A percentile compares a stretch with the other conserved stretches of the same genome.
These are phyloP conservation scores for Drosophila yakuba DNA, from an alignment of 1,140 invertebrate species.

Conservation along the genomic window DNA sequence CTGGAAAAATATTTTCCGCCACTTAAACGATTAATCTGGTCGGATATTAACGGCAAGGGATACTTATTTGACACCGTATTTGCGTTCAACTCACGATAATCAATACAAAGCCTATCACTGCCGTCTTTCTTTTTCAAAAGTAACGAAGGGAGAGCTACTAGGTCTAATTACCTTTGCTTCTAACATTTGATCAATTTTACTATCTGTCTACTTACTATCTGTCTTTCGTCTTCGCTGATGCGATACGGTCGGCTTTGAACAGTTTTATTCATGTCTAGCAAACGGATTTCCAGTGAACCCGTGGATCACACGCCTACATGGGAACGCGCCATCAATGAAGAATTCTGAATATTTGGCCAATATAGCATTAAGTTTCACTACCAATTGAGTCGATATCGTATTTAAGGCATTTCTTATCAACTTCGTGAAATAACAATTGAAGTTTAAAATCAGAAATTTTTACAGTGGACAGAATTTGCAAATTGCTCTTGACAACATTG, in stretches of 20 bases:
- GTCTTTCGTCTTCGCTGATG: not conserved
- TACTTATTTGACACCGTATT: too few relatives aligned
- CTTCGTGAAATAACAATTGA: not conserved
- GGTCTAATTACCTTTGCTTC: not conserved
- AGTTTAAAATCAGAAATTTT: conserved; percentile 5
- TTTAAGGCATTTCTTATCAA: not conserved
- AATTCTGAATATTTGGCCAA: not conserved
- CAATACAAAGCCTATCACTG: too few relatives aligned
- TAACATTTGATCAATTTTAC: not conserved
- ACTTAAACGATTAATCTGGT: too few relatives aligned
- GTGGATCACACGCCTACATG: conserved; percentile 2
- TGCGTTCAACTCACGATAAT: too few relatives aligned
- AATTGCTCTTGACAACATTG: too few relatives aligned
- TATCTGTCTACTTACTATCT: conserved; percentile 8
- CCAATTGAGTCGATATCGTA: not conserved
- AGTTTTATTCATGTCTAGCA: conserved; percentile 15
- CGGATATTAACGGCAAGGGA: too few relatives aligned
- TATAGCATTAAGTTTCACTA: not conserved
- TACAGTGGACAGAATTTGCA: not conserved
- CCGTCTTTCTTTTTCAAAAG: too few relatives aligned
- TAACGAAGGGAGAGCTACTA: too few relatives aligned
- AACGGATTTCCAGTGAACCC: conserved; percentile 22
- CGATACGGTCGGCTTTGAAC: conserved; percentile 16
- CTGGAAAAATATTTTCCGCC: too few relatives aligned
- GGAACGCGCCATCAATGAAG: too few relatives aligned